Evolutionary conservation across 2,797 vertebrate species (phyloP).

Genomic region (Rhadinocentrus ornatus): DNA sequence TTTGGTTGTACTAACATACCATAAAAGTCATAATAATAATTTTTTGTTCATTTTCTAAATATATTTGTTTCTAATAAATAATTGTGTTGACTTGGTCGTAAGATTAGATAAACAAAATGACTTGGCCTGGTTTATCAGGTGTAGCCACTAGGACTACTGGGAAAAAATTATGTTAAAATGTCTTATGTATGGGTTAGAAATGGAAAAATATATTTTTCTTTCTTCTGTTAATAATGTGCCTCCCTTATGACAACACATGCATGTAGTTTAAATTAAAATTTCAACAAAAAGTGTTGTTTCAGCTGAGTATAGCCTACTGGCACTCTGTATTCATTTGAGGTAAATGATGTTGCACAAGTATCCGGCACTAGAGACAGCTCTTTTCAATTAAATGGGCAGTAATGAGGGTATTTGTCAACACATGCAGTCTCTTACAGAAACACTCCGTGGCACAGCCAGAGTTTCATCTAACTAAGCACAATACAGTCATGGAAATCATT

Average conservation of each 20-base stretch:
- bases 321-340: constrained; percentile 14
- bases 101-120: neutral
- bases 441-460: constrained; percentile 69
- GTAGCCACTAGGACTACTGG: neutral
- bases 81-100: neutral
- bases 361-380: constrained; percentile 34
- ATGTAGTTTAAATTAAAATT: neutral
- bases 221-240: neutral
- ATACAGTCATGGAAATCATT: constrained; percentile 63
- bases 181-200: neutral
- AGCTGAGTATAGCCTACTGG: neutral
- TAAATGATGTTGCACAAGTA: constrained; percentile 26
- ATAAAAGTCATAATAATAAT: neutral
- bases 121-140: neutral
- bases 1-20: neutral
- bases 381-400: constrained; percentile 44
- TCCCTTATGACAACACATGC: neutral
- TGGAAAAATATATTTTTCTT: neutral
- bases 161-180: neutral
- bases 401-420: constrained; percentile 74
- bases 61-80: neutral
- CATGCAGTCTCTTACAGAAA: constrained; percentile 56
- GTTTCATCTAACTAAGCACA: constrained; percentile 64
- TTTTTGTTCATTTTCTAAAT: neutral
- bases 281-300: neutral